phyloP scores from a whole-genome alignment of 2,888 invertebrate species.

The Epinotia ramella region DNA sequence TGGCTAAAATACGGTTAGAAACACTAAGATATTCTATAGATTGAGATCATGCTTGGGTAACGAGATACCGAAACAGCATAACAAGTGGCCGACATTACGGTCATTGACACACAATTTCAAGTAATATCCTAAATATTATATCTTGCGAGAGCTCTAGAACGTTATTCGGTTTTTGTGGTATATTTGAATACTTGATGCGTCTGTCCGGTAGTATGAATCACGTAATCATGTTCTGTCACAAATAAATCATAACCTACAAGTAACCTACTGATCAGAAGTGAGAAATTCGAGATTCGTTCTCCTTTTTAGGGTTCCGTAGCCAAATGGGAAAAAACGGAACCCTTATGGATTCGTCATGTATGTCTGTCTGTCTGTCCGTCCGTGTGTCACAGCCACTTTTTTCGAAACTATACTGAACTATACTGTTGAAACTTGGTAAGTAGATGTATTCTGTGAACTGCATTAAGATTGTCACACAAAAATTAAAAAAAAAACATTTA shows the following conservation, averaged over 20 bases:
- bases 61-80: slow-evolving; percentile 30
- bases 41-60: slow-evolving; percentile 8
- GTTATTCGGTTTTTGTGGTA: slow-evolving; percentile 12
- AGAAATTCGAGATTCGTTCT: neutral
- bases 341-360: too few relatives aligned
- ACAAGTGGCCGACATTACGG: slow-evolving; percentile 39
- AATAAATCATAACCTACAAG: too few relatives aligned
- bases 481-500: too few relatives aligned
- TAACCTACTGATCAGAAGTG: neutral
- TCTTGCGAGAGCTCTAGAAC: slow-evolving; percentile 14
- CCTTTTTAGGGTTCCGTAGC: too few relatives aligned
- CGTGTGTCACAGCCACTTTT: too few relatives aligned
- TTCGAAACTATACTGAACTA: too few relatives aligned
- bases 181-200: neutral
- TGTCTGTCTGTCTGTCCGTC: too few relatives aligned
- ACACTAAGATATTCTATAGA: slow-evolving; percentile 15
- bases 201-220: neutral
- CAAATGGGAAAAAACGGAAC: too few relatives aligned
- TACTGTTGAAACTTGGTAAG: too few relatives aligned
- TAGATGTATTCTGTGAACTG: too few relatives aligned
- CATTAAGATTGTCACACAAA: too few relatives aligned
- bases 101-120: slow-evolving; percentile 26
- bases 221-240: slow-evolving; percentile 9
- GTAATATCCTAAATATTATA: neutral
- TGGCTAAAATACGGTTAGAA: neutral